Conservation (phyloP, 1,140 invertebrate genomes). For the Psix sp. region DNA sequence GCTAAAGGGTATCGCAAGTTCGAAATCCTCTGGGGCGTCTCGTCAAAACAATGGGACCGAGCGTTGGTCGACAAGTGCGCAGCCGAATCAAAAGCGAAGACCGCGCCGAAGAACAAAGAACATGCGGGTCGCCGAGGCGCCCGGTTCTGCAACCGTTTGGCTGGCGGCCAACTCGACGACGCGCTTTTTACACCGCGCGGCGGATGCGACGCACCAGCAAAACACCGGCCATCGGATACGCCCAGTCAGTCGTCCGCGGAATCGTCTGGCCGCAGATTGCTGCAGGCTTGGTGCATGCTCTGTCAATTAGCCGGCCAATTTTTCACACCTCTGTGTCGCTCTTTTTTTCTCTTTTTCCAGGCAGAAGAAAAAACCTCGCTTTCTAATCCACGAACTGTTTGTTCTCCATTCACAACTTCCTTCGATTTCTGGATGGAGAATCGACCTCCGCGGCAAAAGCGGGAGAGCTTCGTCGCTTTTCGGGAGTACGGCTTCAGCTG, state of each 20-base stretch:
- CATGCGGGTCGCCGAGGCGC: constrained; percentile 52
- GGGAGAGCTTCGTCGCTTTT: no score
- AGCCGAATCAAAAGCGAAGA: constrained; percentile 40
- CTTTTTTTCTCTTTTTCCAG: no score
- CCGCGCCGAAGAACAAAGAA: constrained; percentile 45
- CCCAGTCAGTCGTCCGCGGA: constrained; percentile 44
- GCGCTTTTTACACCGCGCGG: constrained; percentile 65
- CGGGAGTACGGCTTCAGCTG: no score
- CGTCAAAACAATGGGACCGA: constrained; percentile 12
- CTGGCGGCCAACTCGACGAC: constrained; percentile 64
- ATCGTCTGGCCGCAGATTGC: constrained; percentile 8
- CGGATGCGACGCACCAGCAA: constrained; percentile 68
- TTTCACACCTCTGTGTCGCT: background rate
- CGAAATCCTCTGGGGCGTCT: background rate
- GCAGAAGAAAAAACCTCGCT: no score
- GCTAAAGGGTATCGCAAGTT: constrained; percentile 3
- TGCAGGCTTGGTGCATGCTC: background rate
- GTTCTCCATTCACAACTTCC: no score
- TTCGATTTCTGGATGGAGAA: no score
- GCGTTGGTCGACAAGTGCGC: constrained; percentile 22
- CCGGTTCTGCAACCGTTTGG: constrained; percentile 70
- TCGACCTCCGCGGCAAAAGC: no score
- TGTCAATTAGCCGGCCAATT: background rate
- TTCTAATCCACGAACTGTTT: no score
- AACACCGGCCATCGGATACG: constrained; percentile 63